Base-by-base conservation (phyloP, 2,888 invertebrate species). In the Sesamia inferens region DNA sequence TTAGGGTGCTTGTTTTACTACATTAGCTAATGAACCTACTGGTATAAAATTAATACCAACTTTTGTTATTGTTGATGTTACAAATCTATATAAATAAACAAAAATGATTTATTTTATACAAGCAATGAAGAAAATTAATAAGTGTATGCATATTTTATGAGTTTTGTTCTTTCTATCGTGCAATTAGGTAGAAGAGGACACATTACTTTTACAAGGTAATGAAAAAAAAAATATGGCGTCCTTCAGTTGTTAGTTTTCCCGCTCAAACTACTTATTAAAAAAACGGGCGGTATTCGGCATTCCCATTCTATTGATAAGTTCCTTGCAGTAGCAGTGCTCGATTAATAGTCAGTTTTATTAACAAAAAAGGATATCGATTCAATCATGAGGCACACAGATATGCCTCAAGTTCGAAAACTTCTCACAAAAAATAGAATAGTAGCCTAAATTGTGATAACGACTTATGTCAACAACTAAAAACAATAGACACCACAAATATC, bases 381-480 rank as follows among this genome's bases (percentile, higher is more conserved):
- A 59, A 74, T n/a, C 8, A 48, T 10, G 10, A 22, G 1, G 42
- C n/a, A 5, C 54, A 51, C 14, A 73, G 1, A 66, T 63, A 68
- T 79, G 57, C 74, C 74, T 74, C 78, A 76, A 83, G 51, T 74
- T 73, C 42, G 48, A 70, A 74, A 69, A 76, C 66, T 47, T 72
- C 76, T 78, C 39, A 62, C 68, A 67, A 55, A 81, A 85, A 84
- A 87, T 74, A 80, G 74, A 85, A 86, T 85, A 84, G 82, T 85
- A 89, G 81, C 84, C 78, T 71, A 83, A 79, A 77, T 61, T 71
- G 42, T 66, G 85, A 86, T 88, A 87, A 80, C 22, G 47, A 61
- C 64, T 42, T 82, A 65, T 10, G 82, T 76, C 82, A 78, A 76
- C 76, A 72, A 65, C 47, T 55, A 68, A 78, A 78, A 64, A 76